A percentile compares a stretch with the other conserved stretches of the same genome.
Evolutionary conservation across 2,888 invertebrate genomes (phyloP).

Genomic region (Xestia c-nigrum): DNA sequence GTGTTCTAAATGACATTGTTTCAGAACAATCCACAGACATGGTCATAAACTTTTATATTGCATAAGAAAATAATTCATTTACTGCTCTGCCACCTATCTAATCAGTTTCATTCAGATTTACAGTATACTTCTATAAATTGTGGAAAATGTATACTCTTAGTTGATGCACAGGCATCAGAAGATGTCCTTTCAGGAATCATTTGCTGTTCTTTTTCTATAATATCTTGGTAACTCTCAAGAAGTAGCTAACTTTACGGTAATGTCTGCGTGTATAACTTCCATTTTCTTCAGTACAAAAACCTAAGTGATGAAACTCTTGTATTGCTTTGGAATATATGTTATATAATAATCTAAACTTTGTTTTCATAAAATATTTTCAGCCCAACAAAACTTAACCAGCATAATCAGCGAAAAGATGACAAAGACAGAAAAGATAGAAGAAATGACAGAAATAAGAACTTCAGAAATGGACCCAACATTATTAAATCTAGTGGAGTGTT

Average conservation of each 20-base stretch:
- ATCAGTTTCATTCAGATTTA: neutral
- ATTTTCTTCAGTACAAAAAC: neutral
- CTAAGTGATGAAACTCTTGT: too few relatives aligned
- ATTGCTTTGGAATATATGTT: too few relatives aligned
- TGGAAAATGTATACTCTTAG: neutral
- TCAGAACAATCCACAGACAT: neutral
- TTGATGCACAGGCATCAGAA: neutral
- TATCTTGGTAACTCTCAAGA: neutral
- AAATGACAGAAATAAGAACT: constrained; percentile 78
- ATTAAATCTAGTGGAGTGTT: constrained; percentile 88
- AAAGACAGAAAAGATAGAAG: constrained; percentile 77
- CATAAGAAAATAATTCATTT: neutral
- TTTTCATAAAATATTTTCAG: constrained; percentile 53
- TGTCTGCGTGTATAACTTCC: too few relatives aligned
- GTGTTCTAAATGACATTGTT: neutral
- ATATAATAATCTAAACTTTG: neutral
- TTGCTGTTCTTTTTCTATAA: neutral
- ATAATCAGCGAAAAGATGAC: constrained; percentile 79
- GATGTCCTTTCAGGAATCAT: neutral
- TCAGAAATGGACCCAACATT: constrained; percentile 81
- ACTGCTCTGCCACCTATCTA: neutral
- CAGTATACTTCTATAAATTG: neutral
- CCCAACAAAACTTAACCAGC: constrained; percentile 68
- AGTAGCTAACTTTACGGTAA: neutral
- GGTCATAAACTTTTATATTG: neutral